phyloP scores from a whole-genome alignment of 2,113 vertebrate genomes.

The Rhabdornis inornatus region DNA sequence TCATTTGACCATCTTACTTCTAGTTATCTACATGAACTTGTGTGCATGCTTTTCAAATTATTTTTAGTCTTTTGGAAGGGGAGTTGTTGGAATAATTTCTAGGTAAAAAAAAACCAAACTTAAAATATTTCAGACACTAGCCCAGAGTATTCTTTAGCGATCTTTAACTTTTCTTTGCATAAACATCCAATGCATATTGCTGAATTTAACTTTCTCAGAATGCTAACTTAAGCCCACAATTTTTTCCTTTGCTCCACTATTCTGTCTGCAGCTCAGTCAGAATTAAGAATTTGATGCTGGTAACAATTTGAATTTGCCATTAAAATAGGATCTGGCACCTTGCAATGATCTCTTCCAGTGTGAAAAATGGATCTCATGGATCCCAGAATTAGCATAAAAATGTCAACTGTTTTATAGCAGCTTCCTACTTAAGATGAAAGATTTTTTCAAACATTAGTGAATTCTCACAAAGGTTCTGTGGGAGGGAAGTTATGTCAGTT shows the following conservation, averaged over 20 bases:
- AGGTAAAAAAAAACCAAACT: fast-evolving
- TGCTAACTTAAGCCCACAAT: background rate
- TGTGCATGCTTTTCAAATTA: background rate
- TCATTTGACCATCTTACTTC: background rate
- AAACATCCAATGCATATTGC: background rate
- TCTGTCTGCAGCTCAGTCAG: background rate
- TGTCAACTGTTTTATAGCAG: background rate
- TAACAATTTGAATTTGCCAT: background rate
- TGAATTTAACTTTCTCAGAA: background rate
- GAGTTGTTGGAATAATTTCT: background rate
- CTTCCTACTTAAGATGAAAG: background rate
- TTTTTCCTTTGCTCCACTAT: background rate
- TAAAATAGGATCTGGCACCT: background rate
- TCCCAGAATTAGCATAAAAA: background rate
- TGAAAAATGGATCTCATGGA: background rate
- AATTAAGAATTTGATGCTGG: background rate
- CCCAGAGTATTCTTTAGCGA: background rate
- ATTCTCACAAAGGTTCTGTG: background rate
- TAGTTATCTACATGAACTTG: background rate
- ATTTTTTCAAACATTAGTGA: background rate
- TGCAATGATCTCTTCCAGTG: background rate
- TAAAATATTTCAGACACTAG: background rate
- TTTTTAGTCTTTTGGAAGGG: background rate
- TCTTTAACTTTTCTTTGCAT: background rate
- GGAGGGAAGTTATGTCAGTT: background rate